Evolutionary conservation across 2,113 vertebrate species (phyloP).

Genomic region (Eolophus roseicapilla): DNA sequence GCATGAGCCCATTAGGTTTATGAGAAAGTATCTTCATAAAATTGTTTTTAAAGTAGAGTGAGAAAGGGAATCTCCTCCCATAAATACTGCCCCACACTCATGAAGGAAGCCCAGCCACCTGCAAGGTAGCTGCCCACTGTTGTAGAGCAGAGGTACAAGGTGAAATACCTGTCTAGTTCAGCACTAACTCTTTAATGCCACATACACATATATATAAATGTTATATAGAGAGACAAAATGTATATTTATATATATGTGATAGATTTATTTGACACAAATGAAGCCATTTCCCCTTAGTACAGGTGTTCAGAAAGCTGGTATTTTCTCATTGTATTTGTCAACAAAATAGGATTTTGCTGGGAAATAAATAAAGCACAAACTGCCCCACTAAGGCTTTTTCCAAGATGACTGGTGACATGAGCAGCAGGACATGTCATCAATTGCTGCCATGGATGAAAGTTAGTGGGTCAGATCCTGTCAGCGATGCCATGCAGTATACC

Average conservation of each 20-base stretch:
- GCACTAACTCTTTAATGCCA: neutral
- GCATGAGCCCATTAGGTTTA: conserved; percentile 19
- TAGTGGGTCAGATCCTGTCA: neutral
- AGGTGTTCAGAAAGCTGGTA: neutral
- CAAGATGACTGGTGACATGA: neutral
- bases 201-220: neutral
- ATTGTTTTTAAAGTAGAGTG: neutral
- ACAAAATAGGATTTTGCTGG: neutral
- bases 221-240: neutral
- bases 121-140: neutral
- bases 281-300: neutral
- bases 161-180: conserved; percentile 14
- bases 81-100: neutral
- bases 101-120: neutral
- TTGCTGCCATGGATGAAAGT: neutral
- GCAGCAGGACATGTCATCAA: neutral
- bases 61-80: neutral
- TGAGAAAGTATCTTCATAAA: neutral
- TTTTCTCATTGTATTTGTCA: neutral
- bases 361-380: neutral
- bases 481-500: neutral
- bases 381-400: neutral
- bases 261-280: neutral
- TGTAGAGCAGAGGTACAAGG: neutral
- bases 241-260: too few species aligned